These are phyloP conservation scores for Solea senegalensis DNA, from an alignment of 2,113 vertebrate genomes.

Conservation along the genomic window DNA sequence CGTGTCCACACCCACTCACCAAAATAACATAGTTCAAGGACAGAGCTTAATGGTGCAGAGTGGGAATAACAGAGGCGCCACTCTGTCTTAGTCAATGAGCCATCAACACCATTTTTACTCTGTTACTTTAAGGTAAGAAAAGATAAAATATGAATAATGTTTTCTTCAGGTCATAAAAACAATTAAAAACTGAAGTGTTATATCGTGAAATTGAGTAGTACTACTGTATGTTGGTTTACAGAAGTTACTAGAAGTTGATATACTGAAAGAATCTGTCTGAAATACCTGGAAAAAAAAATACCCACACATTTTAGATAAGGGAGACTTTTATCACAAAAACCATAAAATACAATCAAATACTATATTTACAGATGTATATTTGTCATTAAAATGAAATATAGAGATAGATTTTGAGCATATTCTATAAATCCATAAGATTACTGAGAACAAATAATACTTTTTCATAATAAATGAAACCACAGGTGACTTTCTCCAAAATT, in stretches of 20 bases:
- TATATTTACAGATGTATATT: constrained; percentile 23
- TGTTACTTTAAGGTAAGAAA: no score
- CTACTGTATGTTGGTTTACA: no score
- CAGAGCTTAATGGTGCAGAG: no score
- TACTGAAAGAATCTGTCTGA: no score
- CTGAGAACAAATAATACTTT: not conserved
- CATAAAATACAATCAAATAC: constrained; percentile 12
- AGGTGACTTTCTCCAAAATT: not conserved
- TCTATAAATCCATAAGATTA: no score
- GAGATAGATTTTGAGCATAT: constrained; percentile 4
- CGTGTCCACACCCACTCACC: no score
- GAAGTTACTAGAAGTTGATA: no score
- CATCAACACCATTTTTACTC: no score
- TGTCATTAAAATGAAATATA: not conserved
- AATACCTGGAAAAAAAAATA: not conserved
- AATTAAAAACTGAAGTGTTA: not conserved
- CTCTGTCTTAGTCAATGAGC: no score
- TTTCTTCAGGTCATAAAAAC: not conserved
- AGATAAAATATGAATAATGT: not conserved
- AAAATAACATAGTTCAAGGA: no score
- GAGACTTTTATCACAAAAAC: constrained; percentile 7
- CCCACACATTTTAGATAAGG: constrained; percentile 12
- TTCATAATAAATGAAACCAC: not conserved
- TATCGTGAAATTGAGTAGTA: no score
- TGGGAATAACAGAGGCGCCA: no score